Evolutionary conservation across 2,113 vertebrate species (phyloP).

Genomic region (Oceanites oceanicus): DNA sequence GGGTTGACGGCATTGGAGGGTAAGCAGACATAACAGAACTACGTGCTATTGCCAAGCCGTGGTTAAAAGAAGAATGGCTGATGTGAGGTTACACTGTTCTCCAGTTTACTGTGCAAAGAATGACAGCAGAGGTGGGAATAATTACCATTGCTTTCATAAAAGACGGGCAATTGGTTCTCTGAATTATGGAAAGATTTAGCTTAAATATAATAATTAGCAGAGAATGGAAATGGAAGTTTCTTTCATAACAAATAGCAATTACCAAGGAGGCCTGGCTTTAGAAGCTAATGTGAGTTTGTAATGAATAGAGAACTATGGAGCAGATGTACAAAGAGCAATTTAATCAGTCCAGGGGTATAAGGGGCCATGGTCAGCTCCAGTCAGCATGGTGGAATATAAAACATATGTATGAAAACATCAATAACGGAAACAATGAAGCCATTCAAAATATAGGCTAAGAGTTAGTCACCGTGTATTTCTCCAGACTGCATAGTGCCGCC

Average conservation of each 20-base stretch:
- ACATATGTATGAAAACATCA: background rate
- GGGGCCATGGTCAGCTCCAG: background rate
- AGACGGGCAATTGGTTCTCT: background rate
- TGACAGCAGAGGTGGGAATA: background rate
- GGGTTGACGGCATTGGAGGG: background rate
- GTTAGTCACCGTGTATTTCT: background rate
- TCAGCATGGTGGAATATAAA: background rate
- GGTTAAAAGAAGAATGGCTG: background rate
- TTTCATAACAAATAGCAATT: background rate
- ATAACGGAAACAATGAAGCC: background rate
- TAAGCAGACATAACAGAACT: background rate
- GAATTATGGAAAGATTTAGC: background rate
- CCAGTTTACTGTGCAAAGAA: background rate
- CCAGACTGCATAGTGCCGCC: background rate
- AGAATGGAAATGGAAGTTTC: background rate
- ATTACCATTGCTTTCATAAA: background rate
- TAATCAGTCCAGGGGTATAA: background rate
- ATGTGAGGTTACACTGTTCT: background rate
- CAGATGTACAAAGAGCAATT: background rate
- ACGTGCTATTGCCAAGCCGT: rapidly evolving
- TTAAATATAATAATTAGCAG: background rate
- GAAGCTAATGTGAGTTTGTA: background rate
- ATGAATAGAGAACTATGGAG: background rate
- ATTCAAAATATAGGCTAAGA: background rate
- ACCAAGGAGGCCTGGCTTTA: background rate